Evolutionary conservation across 2,113 vertebrate species (phyloP).

Genomic region (Bambusicola thoracicus): DNA sequence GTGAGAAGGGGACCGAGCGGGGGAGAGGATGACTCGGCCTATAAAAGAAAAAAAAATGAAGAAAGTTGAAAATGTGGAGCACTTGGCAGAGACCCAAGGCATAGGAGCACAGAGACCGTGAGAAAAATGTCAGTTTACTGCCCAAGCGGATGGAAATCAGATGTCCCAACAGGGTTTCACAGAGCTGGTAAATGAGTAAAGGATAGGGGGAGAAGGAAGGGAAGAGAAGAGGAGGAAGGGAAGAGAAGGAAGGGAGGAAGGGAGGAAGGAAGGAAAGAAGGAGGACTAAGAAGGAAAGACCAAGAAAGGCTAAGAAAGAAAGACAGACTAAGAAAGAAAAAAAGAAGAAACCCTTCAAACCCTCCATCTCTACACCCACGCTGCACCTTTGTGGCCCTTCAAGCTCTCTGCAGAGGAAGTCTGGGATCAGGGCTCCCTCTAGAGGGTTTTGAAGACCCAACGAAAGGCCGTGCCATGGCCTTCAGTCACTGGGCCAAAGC

Average conservation of each 20-base stretch:
- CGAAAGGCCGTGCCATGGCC: rapidly evolving
- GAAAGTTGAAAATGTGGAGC: constrained; percentile 30
- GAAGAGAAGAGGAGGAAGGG: not conserved
- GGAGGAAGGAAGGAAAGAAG: too few relatives aligned
- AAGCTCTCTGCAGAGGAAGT: not conserved
- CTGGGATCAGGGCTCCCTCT: constrained; percentile 48
- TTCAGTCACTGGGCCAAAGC: not conserved
- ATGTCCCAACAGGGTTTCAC: not conserved
- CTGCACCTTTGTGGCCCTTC: not conserved
- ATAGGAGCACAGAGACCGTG: constrained; percentile 69
- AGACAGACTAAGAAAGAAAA: not conserved
- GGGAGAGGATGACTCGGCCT: not conserved
- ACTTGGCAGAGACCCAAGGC: constrained; percentile 60
- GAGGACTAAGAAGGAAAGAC: not conserved
- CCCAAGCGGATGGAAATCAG: constrained; percentile 53
- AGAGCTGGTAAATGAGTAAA: constrained; percentile 15
- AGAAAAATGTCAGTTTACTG: constrained; percentile 67
- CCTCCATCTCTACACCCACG: not conserved
- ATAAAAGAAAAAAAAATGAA: not conserved
- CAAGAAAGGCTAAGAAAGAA: too few relatives aligned
- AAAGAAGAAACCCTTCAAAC: rapidly evolving
- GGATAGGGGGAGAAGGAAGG: not conserved
- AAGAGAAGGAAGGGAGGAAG: not conserved
- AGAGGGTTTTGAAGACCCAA: constrained; percentile 1
- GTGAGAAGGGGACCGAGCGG: not conserved